Evolutionary conservation across 2,797 vertebrate genomes (phyloP).

Genomic region (Poeciliopsis presidionis): DNA sequence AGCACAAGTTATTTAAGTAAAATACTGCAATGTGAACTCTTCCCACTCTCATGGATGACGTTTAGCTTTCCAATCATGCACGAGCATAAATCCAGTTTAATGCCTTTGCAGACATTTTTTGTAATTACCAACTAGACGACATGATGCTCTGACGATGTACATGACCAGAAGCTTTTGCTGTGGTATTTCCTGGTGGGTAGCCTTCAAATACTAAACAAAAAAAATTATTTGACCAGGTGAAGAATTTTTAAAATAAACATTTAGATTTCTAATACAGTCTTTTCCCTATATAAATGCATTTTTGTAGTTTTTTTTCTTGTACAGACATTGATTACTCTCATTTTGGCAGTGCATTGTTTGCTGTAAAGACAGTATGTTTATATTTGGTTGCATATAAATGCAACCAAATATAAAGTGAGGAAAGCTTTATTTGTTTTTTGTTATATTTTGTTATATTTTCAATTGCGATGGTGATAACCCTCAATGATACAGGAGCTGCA

Average conservation of each 20-base stretch:
- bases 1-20: too few species aligned
- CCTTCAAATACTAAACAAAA: background rate
- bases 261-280: background rate
- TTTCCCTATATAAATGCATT: background rate
- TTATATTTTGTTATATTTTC: background rate
- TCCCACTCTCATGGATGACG: background rate
- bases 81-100: background rate
- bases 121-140: constrained; percentile 6
- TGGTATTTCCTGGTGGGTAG: background rate
- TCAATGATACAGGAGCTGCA: background rate
- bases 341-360: background rate
- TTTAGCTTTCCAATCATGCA: background rate
- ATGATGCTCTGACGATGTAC: background rate
- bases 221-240: background rate
- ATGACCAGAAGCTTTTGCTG: background rate
- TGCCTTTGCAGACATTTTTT: background rate
- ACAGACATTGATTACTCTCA: background rate
- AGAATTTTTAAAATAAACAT: background rate
- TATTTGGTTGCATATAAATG: background rate
- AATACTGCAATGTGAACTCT: background rate
- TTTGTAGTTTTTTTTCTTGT: background rate
- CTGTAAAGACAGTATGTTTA: background rate
- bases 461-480: background rate
- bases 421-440: background rate
- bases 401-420: too few species aligned